Percentiles rank a stretch among this genome's conserved stretches.
phyloP scores from a whole-genome alignment of 2,113 vertebrate genomes.

The Trematocara stigmaticum region DNA sequence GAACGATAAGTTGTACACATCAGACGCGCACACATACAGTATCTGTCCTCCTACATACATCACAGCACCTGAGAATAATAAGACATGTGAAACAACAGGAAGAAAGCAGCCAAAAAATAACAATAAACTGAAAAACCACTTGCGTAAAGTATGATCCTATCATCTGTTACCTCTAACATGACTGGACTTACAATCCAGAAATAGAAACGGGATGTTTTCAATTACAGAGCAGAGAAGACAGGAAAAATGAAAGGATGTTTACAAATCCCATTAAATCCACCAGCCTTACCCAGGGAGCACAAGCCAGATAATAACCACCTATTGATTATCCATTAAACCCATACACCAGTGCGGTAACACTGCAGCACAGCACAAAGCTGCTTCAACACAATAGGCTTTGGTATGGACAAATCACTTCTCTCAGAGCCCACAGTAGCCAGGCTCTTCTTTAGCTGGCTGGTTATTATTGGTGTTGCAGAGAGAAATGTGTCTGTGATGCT shows the following conservation, averaged over 20 bases:
- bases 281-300: conserved; percentile 33
- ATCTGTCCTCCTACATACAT: background rate
- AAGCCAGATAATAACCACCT: conserved; percentile 65
- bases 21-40: background rate
- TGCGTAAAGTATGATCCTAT: background rate
- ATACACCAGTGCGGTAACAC: conserved; percentile 26
- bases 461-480: background rate
- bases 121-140: background rate
- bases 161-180: conserved; percentile 6
- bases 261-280: conserved; percentile 64
- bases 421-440: background rate
- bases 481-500: conserved; percentile 19
- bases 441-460: background rate
- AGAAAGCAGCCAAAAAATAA: background rate
- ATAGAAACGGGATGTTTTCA: conserved; percentile 53
- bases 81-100: background rate
- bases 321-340: conserved; percentile 74
- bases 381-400: conserved; percentile 21
- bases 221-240: conserved; percentile 54
- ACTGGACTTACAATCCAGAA: conserved; percentile 2
- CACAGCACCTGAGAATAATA: background rate
- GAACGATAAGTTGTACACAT: background rate
- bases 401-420: conserved; percentile 29
- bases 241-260: conserved; percentile 69
- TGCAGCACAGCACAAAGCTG: conserved; percentile 17